Evolutionary conservation across 2,888 invertebrate species (phyloP), one percentile per base, ranked within the genome.

Genomic region (Plutella xylostella): DNA sequence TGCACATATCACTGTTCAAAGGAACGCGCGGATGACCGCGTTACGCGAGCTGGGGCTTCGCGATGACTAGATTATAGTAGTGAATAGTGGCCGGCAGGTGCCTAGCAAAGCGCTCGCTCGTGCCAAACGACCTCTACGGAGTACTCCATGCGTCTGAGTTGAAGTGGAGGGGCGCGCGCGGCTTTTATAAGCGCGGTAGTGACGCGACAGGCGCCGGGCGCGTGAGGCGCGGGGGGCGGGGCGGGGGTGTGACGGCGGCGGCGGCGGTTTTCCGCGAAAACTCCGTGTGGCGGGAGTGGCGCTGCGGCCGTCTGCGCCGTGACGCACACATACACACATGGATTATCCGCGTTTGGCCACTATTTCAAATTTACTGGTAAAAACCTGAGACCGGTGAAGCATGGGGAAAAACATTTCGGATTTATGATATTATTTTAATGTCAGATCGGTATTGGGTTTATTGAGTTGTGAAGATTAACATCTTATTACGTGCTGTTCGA

Each of bases 41-140:
- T 70, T 71, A 68, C 65, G 76, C 80, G 74, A 79, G 76, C 73
- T 68, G 59, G 66, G 41, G 80, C 76, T 79, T 72, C 82, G 74
- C 75, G 78, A 65, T 84, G 83, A 85, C 85, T 85, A 85, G 85
- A 84, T 72, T 65, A 61, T 72, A 69, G n/a, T 74, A 72, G 72
- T 77, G 68, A 72, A 74, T 69, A 68, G 72, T 72, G 79, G 82
- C 82, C 77, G 85, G 85, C 85, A 84, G 85, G 85, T 84, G 85
- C 85, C 85, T 84, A 85, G 85, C 85, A 82, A 83, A 84, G 84
- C 83, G 80, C 79, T 79, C 80, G 84, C 85, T 85, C 85, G 85
- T 85, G 85, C 85, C 85, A 85, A 84, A 85, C 85, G 72, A 84
- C 84, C 85, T 85, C 85, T 80, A 85, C 84, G 80, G 84, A 84